Evolutionary conservation across 2,888 invertebrate species (phyloP).

Genomic region (Nephrotoma flavescens): DNA sequence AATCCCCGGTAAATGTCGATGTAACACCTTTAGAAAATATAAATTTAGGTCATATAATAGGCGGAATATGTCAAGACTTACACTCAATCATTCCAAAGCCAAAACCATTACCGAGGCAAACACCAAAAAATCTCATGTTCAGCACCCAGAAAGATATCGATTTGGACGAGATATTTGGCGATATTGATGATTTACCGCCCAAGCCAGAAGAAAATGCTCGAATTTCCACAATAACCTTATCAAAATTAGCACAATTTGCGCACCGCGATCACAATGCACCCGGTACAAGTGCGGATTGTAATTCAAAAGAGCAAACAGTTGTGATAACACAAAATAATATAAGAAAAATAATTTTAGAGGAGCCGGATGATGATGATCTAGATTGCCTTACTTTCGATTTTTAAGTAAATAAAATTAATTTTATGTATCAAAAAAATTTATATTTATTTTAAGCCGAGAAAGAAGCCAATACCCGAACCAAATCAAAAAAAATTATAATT

Average conservation of each 20-base stretch:
- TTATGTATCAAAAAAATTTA: neutral
- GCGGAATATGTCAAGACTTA: neutral
- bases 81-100: neutral
- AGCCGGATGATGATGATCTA: neutral
- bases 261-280: neutral
- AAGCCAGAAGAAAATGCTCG: neutral
- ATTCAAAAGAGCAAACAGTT: neutral
- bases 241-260: neutral
- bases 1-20: neutral
- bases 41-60: neutral
- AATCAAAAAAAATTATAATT: neutral
- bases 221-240: neutral
- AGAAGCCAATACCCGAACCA: neutral
- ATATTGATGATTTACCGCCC: neutral
- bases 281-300: neutral
- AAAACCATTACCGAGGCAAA: neutral
- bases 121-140: neutral
- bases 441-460: neutral
- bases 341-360: neutral
- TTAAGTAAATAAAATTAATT: neutral
- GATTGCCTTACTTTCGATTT: constrained; percentile 2
- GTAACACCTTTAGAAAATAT: neutral
- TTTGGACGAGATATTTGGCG: neutral
- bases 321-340: neutral
- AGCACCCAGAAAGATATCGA: neutral